Evolutionary conservation across 1,140 invertebrate species (phyloP).

Genomic region (Diachasmimorpha longicaudata): DNA sequence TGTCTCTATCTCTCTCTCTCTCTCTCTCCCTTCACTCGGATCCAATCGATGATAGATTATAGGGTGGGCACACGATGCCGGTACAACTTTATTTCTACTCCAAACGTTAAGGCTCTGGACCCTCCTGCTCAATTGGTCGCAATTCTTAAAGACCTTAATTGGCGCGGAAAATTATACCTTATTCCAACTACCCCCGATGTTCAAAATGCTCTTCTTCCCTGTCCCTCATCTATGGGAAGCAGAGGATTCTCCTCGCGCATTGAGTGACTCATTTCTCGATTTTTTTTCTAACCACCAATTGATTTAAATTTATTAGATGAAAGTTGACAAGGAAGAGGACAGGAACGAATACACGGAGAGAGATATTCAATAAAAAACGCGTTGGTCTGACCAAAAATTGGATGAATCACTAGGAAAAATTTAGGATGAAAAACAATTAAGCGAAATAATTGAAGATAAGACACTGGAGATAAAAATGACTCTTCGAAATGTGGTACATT

Average conservation of each 20-base stretch:
- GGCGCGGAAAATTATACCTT: constrained; percentile 65
- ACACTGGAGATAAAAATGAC: too few species aligned
- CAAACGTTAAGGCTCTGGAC: constrained; percentile 54
- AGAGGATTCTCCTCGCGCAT: constrained; percentile 25
- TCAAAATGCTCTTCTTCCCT: constrained; percentile 10
- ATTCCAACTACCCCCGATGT: constrained; percentile 51
- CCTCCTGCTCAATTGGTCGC: constrained; percentile 62
- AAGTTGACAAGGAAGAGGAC: neutral
- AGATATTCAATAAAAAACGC: too few species aligned
- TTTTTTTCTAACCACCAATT: constrained; percentile 9
- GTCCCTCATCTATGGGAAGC: constrained; percentile 28
- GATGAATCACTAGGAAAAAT: too few species aligned
- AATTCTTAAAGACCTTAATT: constrained; percentile 66
- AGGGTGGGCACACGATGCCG: constrained; percentile 45
- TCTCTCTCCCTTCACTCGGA: too few species aligned
- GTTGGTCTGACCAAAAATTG: too few species aligned
- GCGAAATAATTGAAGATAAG: too few species aligned
- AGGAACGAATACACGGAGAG: neutral
- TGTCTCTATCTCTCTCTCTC: too few species aligned
- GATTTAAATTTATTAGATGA: constrained; percentile 15
- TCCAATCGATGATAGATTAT: constrained; percentile 65
- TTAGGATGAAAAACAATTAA: too few species aligned
- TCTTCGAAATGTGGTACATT: too few species aligned
- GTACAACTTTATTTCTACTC: constrained; percentile 53
- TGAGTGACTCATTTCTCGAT: constrained; percentile 17